These are phyloP conservation scores for Drosophila yooni DNA, from an alignment of 2,888 invertebrate species.

Conservation along the genomic window DNA sequence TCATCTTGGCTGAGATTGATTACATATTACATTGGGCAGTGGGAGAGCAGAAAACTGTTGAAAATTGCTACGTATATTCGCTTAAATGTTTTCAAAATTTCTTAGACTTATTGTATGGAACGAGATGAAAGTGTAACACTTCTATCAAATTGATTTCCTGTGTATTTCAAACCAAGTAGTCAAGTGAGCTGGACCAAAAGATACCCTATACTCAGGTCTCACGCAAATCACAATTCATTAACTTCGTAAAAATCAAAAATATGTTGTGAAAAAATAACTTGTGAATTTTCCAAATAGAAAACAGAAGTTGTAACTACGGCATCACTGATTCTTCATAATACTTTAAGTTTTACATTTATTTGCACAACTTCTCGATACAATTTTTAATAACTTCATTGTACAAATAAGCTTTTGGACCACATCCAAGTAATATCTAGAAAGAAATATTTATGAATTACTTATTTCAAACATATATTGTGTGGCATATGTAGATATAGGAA, in stretches of 20 bases:
- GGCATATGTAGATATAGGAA: background rate
- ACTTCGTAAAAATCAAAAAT: background rate
- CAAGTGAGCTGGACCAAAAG: background rate
- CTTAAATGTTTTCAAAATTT: constrained; percentile 17
- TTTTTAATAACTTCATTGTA: background rate
- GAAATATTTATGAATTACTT: background rate
- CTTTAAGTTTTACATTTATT: background rate
- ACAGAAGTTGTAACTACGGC: too few species aligned
- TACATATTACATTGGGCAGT: constrained; percentile 48
- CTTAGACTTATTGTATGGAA: background rate
- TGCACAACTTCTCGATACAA: background rate
- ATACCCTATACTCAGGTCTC: background rate
- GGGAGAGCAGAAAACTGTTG: constrained; percentile 15
- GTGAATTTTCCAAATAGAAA: background rate
- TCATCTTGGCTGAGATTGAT: constrained; percentile 66
- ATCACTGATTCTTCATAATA: too few species aligned
- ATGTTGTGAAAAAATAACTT: background rate
- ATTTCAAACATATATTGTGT: background rate
- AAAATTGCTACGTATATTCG: constrained; percentile 9
- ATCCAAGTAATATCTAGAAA: background rate
- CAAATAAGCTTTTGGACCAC: background rate
- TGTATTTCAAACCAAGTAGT: background rate
- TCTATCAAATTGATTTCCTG: background rate
- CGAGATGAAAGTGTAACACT: background rate
- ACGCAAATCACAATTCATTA: background rate